A percentile compares a stretch with the other conserved stretches of the same genome.
Evolutionary conservation across 2,797 vertebrate species (phyloP).

Genomic region (Cottoperca gobio): DNA sequence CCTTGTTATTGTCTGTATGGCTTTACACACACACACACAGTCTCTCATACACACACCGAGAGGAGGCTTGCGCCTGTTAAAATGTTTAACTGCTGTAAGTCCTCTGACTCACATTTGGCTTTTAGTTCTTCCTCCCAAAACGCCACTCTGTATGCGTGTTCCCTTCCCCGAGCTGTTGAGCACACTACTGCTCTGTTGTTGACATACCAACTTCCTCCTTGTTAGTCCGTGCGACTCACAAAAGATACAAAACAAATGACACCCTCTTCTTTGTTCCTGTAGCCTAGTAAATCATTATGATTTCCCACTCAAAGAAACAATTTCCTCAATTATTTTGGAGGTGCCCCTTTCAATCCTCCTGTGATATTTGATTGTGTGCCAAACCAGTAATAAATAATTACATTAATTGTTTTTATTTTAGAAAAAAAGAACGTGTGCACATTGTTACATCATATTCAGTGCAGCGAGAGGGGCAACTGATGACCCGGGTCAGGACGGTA

Average conservation of each 20-base stretch:
- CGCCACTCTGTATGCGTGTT: conserved; percentile 26
- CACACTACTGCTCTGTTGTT: conserved; percentile 47
- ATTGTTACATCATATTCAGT: not conserved
- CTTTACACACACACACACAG: conserved; percentile 25
- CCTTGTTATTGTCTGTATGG: conserved; percentile 69
- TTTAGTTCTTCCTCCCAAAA: conserved; percentile 66
- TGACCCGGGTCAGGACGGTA: not conserved
- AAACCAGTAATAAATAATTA: not conserved
- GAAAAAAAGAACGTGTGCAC: no score
- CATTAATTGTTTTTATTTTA: no score
- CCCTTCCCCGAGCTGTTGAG: conserved; percentile 48
- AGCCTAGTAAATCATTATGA: conserved; percentile 39
- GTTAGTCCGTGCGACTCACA: conserved; percentile 32
- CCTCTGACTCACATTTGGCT: conserved; percentile 77
- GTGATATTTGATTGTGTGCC: not conserved
- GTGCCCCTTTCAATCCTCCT: not conserved
- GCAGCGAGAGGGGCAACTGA: not conserved
- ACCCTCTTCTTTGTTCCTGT: conserved; percentile 19
- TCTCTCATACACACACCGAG: conserved; percentile 39
- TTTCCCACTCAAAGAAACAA: conserved; percentile 7
- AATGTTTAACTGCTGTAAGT: conserved; percentile 74
- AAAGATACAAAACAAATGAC: conserved; percentile 38
- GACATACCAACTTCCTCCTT: conserved; percentile 57
- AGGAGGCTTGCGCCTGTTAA: conserved; percentile 64
- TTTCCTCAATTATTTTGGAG: conserved; percentile 12